Evolutionary conservation across 2,113 vertebrate genomes (phyloP).

Genomic region (Prochilodus magdalenae): DNA sequence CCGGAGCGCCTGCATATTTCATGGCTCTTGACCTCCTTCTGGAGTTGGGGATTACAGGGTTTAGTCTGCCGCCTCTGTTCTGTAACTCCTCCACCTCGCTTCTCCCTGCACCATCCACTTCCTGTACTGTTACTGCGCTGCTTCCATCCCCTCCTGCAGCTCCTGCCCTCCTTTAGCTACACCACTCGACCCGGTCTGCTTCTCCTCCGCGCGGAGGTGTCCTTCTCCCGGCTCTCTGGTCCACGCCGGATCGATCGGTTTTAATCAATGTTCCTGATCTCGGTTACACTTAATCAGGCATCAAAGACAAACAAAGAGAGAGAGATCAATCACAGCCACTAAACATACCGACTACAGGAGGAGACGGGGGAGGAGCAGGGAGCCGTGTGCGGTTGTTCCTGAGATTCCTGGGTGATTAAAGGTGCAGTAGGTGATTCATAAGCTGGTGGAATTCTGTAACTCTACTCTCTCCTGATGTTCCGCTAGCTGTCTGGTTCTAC

Average conservation of each 20-base stretch:
- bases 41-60: conserved; percentile 13
- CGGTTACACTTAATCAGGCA: too few relatives aligned
- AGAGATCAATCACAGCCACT: too few relatives aligned
- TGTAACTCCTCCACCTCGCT: not conserved
- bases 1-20: not conserved
- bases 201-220: not conserved
- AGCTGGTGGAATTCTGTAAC: too few relatives aligned
- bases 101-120: not conserved
- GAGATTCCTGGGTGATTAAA: too few relatives aligned
- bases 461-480: too few relatives aligned
- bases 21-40: not conserved
- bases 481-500: too few relatives aligned
- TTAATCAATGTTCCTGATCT: too few relatives aligned
- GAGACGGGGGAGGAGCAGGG: too few relatives aligned
- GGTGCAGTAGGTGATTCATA: too few relatives aligned
- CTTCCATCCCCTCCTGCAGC: not conserved
- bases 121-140: not conserved
- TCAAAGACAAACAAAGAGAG: too few relatives aligned
- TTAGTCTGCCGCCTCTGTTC: not conserved
- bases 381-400: too few relatives aligned
- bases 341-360: too few relatives aligned
- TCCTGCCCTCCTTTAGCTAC: not conserved
- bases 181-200: not conserved
- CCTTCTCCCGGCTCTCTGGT: not conserved
- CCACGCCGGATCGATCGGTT: not conserved